Evolutionary conservation across 2,113 vertebrate genomes (phyloP), one percentile per base, ranked within the genome.

Genomic region (Coptodon rendalli): DNA sequence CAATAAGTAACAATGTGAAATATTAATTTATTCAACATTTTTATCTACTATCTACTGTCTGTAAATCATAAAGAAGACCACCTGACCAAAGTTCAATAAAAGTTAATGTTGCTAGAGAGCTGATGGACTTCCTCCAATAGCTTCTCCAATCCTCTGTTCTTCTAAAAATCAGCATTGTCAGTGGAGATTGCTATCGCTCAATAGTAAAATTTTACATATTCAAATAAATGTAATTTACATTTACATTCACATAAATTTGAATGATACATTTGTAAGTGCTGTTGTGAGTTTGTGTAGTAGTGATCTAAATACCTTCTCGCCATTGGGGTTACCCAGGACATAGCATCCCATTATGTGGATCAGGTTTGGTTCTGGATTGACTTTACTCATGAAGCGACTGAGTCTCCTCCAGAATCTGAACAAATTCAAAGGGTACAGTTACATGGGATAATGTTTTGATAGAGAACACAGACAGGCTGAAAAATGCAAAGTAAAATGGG

Each of bases 331-430:
- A 81, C 99, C 99, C 91, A 99, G 95, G 53, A 99, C 97, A 13
- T 99, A 99, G 93, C 98, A 99, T 94, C 99, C 99, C 98, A 99
- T 99, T 89, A 99, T 96, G 89, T 99, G 98, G 90, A 99, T 97
- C 91, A 99, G 91, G 83, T 99, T 99, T 36, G 98, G 98, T 92
- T 99, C 97, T 1, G 99, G 98, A 96, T 99, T 99, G 90, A 98
- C 85, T 95, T 99, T 99, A 95, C 98, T 99, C 99, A 99, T 99
- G 87, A 99, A 95, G 40, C 97, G 97, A 92, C 98, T 98, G 90
- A 99, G 92, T 71, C 97, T 97, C 95, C 97, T 99, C 99, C 98
- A 99, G 95, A 99, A 99, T 94, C 99, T 99, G 93, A 40, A 63
- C 81, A 66, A 79, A 88, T 6, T 86, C 45, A 89, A 31, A 78